Evolutionary conservation across 2,888 invertebrate species (phyloP).

Genomic region (Euzophera pinguis): DNA sequence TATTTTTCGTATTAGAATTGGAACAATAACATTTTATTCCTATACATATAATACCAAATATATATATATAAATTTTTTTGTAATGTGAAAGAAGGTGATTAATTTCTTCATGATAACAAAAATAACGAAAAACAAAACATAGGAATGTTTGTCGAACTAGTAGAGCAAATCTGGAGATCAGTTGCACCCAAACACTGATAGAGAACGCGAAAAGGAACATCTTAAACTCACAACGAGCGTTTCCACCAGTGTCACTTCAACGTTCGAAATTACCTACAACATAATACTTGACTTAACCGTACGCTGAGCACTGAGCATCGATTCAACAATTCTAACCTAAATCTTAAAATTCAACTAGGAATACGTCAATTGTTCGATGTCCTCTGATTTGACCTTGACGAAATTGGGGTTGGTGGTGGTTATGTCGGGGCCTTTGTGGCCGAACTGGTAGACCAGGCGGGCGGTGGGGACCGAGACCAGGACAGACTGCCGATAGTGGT

Average conservation of each 20-base stretch:
- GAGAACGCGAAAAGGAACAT: constrained; percentile 9
- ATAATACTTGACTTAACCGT: constrained; percentile 8
- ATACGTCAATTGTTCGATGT: constrained; percentile 44
- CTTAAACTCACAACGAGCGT: constrained; percentile 1
- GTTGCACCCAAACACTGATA: neutral
- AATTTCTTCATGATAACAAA: neutral
- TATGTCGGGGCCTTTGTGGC: constrained; percentile 89
- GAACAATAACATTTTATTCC: no score
- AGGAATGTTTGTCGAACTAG: no score
- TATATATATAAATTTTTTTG: no score
- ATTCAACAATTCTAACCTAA: constrained; percentile 31
- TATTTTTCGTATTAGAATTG: no score
- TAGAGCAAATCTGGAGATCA: neutral
- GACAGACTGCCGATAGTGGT: constrained; percentile 89
- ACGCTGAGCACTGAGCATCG: constrained; percentile 27
- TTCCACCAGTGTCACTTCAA: neutral
- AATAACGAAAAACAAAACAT: neutral
- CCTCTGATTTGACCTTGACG: constrained; percentile 63
- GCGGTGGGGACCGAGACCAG: constrained; percentile 87
- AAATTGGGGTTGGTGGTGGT: constrained; percentile 82
- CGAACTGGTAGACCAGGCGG: constrained; percentile 90
- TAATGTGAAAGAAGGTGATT: no score
- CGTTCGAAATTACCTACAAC: constrained; percentile 8
- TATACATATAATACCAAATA: no score
- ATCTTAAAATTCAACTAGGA: constrained; percentile 47